phyloP scores from a whole-genome alignment of 2,113 vertebrate genomes.

The Cacatua alba region DNA sequence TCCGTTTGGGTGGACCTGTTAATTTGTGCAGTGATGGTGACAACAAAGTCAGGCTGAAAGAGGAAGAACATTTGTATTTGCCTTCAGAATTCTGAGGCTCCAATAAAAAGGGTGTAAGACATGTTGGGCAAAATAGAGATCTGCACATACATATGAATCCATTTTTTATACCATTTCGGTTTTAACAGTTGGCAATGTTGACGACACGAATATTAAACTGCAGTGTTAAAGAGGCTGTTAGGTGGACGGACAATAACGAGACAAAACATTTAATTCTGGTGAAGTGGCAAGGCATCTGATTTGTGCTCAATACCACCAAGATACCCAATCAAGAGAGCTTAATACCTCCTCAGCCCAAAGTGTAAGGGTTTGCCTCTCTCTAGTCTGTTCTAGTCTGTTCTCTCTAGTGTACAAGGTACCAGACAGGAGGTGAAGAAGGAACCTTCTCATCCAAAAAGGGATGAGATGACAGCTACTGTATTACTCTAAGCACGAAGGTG shows the following conservation, averaged over 20 bases:
- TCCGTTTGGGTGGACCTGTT: neutral
- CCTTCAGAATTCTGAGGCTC: neutral
- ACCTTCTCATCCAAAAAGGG: neutral
- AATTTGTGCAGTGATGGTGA: accelerated
- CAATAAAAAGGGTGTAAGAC: neutral
- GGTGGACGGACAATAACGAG: neutral
- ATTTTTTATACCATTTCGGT: neutral
- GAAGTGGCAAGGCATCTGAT: neutral
- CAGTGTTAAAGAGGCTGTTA: neutral
- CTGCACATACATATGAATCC: neutral
- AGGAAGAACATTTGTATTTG: neutral
- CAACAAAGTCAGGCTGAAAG: neutral
- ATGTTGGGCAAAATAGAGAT: neutral
- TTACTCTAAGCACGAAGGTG: too few species aligned
- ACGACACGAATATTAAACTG: neutral
- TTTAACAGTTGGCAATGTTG: neutral
- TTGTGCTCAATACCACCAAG: neutral
- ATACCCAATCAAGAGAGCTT: neutral
- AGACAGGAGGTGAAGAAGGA: neutral
- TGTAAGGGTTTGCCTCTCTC: neutral
- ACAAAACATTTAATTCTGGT: neutral
- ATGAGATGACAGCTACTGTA: neutral
- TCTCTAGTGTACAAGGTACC: neutral
- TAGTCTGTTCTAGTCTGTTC: neutral
- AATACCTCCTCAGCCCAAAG: neutral